These are phyloP conservation scores for Zosterops japonicus DNA, from an alignment of 2,113 vertebrate genomes.

Conservation along the genomic window DNA sequence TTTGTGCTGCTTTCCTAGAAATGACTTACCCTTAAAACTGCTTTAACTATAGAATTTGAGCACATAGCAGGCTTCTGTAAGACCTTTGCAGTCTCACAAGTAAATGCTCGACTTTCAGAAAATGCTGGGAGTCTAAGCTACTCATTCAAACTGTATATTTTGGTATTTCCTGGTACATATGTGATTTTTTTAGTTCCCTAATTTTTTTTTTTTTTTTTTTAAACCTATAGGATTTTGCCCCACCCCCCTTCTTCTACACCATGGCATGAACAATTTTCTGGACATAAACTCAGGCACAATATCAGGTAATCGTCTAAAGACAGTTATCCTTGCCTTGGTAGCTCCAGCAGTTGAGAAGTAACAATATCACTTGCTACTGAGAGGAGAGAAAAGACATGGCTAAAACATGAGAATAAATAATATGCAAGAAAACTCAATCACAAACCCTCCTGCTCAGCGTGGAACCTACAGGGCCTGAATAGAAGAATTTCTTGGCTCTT, in stretches of 20 bases:
- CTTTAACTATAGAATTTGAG: background rate
- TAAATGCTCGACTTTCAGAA: background rate
- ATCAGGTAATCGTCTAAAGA: background rate
- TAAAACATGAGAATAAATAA: background rate
- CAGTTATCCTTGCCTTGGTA: background rate
- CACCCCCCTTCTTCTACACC: background rate
- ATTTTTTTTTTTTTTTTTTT: background rate
- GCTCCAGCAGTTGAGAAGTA: background rate
- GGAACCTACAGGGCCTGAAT: fast-evolving
- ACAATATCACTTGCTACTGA: background rate
- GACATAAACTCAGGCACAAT: background rate
- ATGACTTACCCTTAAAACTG: background rate
- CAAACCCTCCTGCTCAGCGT: background rate
- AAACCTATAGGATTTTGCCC: fast-evolving
- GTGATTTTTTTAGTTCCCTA: background rate
- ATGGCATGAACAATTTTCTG: background rate
- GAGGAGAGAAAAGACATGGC: background rate
- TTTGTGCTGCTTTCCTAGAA: background rate
- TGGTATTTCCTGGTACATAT: background rate
- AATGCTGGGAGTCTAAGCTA: background rate
- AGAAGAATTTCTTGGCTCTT: background rate
- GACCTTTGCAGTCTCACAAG: background rate
- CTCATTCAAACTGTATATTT: background rate
- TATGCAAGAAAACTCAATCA: background rate
- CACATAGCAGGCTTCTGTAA: background rate